Evolutionary conservation across 2,888 invertebrate species (phyloP).

Genomic region (Eupsilia transversa): DNA sequence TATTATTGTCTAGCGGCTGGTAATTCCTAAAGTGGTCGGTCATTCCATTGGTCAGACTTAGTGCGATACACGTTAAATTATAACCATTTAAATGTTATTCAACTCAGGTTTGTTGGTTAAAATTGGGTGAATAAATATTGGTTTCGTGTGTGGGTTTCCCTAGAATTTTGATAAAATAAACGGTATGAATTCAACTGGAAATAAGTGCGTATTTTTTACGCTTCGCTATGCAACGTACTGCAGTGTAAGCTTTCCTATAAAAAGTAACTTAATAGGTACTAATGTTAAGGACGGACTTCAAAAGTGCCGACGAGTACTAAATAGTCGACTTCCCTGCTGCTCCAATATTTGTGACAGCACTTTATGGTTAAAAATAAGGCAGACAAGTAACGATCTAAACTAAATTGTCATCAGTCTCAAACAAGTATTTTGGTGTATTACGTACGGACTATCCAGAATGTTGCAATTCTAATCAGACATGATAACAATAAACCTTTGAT

Average conservation of each 20-base stretch:
- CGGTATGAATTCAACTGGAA: constrained; percentile 7
- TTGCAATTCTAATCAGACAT: constrained; percentile 9
- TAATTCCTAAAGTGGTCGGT: constrained; percentile 35
- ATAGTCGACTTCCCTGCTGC: background rate
- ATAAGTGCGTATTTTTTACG: constrained; percentile 16
- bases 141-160: constrained; percentile 4
- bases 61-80: constrained; percentile 4
- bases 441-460: constrained; percentile 24
- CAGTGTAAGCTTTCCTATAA: constrained; percentile 1
- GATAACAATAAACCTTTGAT: constrained; percentile 16
- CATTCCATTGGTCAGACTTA: constrained; percentile 12
- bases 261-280: background rate
- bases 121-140: constrained; percentile 28
- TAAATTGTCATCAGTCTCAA: background rate
- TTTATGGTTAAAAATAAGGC: constrained; percentile 16
- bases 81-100: constrained; percentile 24
- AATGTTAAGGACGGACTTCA: background rate
- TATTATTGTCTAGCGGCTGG: constrained; percentile 16
- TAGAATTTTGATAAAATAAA: constrained; percentile 10
- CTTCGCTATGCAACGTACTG: background rate
- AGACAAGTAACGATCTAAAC: background rate
- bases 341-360: background rate
- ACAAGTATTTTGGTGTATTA: background rate
- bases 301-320: background rate
- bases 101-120: constrained; percentile 16